Base-by-base conservation (phyloP, 2,888 invertebrate species). In the Spialia ferax region DNA sequence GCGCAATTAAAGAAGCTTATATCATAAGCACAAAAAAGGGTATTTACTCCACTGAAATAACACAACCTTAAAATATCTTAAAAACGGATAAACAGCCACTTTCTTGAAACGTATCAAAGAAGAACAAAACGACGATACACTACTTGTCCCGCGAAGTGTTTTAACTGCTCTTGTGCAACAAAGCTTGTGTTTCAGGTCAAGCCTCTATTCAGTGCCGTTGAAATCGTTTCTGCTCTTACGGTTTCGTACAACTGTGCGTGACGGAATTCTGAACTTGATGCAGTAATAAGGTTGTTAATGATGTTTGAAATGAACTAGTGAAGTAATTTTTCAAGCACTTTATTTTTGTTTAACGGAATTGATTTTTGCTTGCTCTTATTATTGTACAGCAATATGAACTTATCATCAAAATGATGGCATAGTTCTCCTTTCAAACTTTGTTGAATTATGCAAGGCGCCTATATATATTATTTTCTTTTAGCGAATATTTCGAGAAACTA, bases 111-210 rank as follows among this genome's bases (percentile, higher is more conserved):
- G n/a, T n/a, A 38, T 20, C 15, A 45, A 45, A 45, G 4, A 6
- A 18, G 57, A 57, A 42, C 42, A 42, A 48, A 42, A 48, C 13
- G 60, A 60, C 29, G 60, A 45, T 13, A 6, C 42, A 20, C 29
- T 48, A 26, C 26, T 60, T 60, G 60, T 26, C 11, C 45, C 45
- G 29, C 29, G 26, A 67, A 70, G 74, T 74, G 69, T 72, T 70
- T 73, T 72, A 71, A 79, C 70, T 70, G 69, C 77, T 75, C 80
- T 84, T 75, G 63, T 72, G 73, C 70, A 73, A 83, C 81, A 82
- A 80, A 84, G 77, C 78, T 72, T 80, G n/a, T n/a, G 38, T 38
- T 79, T 78, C 77, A 72, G 85, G 85, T 86, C 85, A 85, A 86
- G 85, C 72, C 74, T 73, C 74, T 71, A 69, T 68, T 18, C 54